Base-by-base conservation (phyloP, 30 jellyfish, hydroid and myxozoan genomes). In the Catostylus mosaicus region DNA sequence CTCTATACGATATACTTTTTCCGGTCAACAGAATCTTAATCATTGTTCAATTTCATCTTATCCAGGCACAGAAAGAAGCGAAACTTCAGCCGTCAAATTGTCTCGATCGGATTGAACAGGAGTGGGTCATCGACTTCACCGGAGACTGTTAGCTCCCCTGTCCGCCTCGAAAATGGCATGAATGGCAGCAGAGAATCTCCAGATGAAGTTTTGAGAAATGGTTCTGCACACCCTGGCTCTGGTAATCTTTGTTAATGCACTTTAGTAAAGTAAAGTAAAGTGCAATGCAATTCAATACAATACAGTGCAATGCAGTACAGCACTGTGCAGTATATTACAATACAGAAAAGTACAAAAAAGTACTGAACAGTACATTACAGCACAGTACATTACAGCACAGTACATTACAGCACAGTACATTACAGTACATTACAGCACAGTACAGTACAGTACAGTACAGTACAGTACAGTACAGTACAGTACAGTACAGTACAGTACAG, bases 71-170 rank as follows among this genome's bases (percentile, higher is more conserved):
- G 92, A 40, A 82, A 82, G 86, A 82, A 69, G 67, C 34, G 75
- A 30, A 33, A 47, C 7, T 34, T 63, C n/a, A 26, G 68, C 12
- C 81, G 56, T 20, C 85, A 91, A 20, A 75, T 70, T 23, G 57
- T 83, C 32, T 86, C 91, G 12, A 74, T 69, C 20, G 76, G 86
- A 6, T 78, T 85, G 52, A 80, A 88, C 62, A 57, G 84, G 12
- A 85, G 80, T 71, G 93, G 93, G 7, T 66, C 87, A 16, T 63
- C 94, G 30, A 67, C 77, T 47, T 76, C 95, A 0, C 95, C 95
- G 1, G 95, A 84, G 34, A 76, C 83, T 2, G 77, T 61, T 1
- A 48, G 83, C 56, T 38, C 80, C 69, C 77, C 86, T 0, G 61
- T 48, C 33, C 57, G 92, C 82, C 45, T 82, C 52, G 92, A 82